These are phyloP conservation scores for Protodeltote pygarga DNA, from an alignment of 2,888 invertebrate species.

Conservation along the genomic window DNA sequence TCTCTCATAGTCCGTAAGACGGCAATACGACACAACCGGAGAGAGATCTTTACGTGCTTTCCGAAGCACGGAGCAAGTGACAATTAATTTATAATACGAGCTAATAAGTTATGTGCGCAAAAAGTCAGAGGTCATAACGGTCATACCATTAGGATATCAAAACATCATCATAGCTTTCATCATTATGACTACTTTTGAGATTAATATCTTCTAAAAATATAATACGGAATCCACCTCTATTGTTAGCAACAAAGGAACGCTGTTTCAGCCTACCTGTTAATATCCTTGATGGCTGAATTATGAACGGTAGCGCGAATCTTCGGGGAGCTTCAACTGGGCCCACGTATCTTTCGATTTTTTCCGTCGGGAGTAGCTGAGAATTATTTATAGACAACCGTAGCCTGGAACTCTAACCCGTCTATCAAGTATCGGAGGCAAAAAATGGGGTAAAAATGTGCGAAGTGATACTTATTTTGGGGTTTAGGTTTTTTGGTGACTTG, in stretches of 20 bases:
- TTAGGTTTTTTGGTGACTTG: too few relatives aligned
- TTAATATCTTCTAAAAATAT: not conserved
- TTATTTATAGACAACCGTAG: slow-evolving; percentile 53
- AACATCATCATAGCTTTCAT: not conserved
- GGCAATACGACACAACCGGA: too few relatives aligned
- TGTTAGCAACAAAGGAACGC: slow-evolving; percentile 10
- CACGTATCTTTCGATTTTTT: slow-evolving; percentile 52
- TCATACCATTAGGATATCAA: too few relatives aligned
- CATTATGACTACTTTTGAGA: not conserved
- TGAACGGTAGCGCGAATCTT: slow-evolving; percentile 42
- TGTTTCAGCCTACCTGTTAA: slow-evolving; percentile 21
- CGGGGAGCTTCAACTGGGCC: slow-evolving; percentile 28
- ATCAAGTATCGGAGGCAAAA: slow-evolving; percentile 9
- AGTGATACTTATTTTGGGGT: too few relatives aligned
- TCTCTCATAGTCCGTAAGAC: too few relatives aligned
- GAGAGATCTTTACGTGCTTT: too few relatives aligned
- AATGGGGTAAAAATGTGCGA: too few relatives aligned
- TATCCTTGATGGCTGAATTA: slow-evolving; percentile 42
- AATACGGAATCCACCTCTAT: slow-evolving; percentile 1
- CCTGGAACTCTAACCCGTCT: slow-evolving; percentile 4
- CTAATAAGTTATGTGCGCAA: too few relatives aligned
- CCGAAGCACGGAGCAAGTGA: too few relatives aligned
- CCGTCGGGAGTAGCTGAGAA: slow-evolving; percentile 46
- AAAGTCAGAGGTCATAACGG: too few relatives aligned
- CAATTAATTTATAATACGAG: too few relatives aligned